Percentiles rank a stretch among this genome's conserved stretches.
These are phyloP conservation scores for Ornithorhynchus anatinus DNA, from an alignment of 2,113 vertebrate species.

Conservation along the genomic window DNA sequence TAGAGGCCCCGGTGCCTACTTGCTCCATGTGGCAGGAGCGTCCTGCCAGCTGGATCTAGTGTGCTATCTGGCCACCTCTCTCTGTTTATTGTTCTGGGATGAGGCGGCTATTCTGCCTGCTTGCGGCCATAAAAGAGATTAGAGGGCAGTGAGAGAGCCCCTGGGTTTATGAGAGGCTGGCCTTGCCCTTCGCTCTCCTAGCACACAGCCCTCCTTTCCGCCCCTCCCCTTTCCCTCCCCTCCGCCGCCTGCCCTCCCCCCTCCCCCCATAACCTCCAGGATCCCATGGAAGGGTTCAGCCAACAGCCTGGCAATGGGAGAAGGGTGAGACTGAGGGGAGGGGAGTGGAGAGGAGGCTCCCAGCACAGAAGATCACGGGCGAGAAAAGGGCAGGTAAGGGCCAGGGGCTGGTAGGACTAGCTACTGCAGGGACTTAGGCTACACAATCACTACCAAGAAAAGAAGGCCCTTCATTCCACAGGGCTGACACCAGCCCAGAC, in stretches of 20 bases:
- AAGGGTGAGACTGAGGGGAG: neutral
- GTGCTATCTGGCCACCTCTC: conserved; percentile 61
- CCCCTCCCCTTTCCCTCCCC: neutral
- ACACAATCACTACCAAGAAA: too few species aligned
- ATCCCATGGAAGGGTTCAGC: too few species aligned
- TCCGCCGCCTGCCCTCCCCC: neutral
- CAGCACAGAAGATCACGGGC: neutral
- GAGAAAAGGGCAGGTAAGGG: too few species aligned
- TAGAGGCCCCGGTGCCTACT: too few species aligned
- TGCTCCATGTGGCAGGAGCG: neutral
- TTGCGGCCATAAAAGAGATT: conserved; percentile 69
- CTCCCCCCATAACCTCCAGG: neutral
- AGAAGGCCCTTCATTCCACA: too few species aligned
- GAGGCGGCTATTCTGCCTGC: conserved; percentile 64
- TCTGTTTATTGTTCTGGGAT: conserved; percentile 67
- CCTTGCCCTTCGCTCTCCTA: conserved; percentile 72
- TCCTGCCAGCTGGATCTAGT: conserved; percentile 58
- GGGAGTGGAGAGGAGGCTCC: too few species aligned
- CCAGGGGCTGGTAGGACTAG: too few species aligned
- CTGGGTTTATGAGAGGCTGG: conserved; percentile 52
- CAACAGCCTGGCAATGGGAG: accelerated
- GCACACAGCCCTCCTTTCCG: conserved; percentile 3
- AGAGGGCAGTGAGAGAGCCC: conserved; percentile 42
- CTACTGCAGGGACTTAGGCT: too few species aligned
- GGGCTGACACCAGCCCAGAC: too few species aligned